A percentile compares a stretch with the other conserved stretches of the same genome.
phyloP scores from a whole-genome alignment of 2,888 invertebrate genomes.

The Pseudoips prasinana region DNA sequence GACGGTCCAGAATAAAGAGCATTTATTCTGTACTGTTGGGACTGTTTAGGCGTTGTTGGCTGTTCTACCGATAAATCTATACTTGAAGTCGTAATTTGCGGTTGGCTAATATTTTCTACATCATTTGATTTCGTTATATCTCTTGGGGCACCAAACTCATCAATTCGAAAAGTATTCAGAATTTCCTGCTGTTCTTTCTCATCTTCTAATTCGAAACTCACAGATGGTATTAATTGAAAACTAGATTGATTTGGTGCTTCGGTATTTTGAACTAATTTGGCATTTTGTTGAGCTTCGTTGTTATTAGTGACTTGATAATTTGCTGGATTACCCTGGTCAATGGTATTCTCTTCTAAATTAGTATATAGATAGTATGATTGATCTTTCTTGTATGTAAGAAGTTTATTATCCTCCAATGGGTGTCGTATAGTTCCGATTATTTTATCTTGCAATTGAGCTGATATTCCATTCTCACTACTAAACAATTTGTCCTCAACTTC shows the following conservation, averaged over 20 bases:
- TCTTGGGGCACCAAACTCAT: conserved; percentile 56
- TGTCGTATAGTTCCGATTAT: conserved; percentile 68
- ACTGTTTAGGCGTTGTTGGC: conserved; percentile 39
- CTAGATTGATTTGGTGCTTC: conserved; percentile 34
- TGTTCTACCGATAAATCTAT: conserved; percentile 55
- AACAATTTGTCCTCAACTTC: conserved; percentile 51
- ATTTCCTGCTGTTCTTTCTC: conserved; percentile 61
- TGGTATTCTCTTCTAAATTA: conserved; percentile 46
- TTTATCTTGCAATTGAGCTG: conserved; percentile 67
- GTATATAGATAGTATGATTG: conserved; percentile 67
- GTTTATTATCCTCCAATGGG: conserved; percentile 61
- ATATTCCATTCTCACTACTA: conserved; percentile 56
- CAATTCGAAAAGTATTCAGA: conserved; percentile 56
- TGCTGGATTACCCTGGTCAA: conserved; percentile 29
- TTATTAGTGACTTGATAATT: conserved; percentile 26
- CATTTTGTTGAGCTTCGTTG: conserved; percentile 21
- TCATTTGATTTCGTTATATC: conserved; percentile 28
- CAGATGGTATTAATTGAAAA: conserved; percentile 63
- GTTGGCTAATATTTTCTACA: conserved; percentile 34
- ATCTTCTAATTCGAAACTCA: conserved; percentile 61
- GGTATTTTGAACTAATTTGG: conserved; percentile 27
- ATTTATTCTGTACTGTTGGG: conserved; percentile 37
- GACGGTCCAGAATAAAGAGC: conserved; percentile 64
- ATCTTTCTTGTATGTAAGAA: conserved; percentile 67
- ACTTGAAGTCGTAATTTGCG: conserved; percentile 42